A percentile compares a stretch with the other conserved stretches of the same genome.
Evolutionary conservation across 2,888 invertebrate species (phyloP).

Genomic region (Trichacis sp.): DNA sequence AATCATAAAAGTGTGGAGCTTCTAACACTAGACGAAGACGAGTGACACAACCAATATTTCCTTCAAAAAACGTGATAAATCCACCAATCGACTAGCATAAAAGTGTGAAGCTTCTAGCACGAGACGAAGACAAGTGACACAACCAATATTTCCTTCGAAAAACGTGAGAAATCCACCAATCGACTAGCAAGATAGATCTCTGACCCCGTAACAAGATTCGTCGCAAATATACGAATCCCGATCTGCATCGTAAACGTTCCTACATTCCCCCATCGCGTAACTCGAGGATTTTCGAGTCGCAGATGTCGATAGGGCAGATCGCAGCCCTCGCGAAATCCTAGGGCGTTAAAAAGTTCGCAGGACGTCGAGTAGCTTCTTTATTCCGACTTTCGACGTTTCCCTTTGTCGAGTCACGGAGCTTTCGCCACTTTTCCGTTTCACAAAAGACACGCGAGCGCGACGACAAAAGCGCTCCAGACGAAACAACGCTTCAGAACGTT

Average conservation of each 20-base stretch:
- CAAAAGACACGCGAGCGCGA: slow-evolving; percentile 18
- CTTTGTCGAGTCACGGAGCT: slow-evolving; percentile 64
- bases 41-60: no score
- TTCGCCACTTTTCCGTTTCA: slow-evolving; percentile 23
- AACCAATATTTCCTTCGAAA: no score
- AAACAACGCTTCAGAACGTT: neutral
- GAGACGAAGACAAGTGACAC: no score
- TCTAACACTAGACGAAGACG: no score
- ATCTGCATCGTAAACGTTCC: neutral
- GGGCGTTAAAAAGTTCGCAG: slow-evolving; percentile 33
- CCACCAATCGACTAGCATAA: no score
- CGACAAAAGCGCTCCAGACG: slow-evolving; percentile 16
- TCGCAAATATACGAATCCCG: neutral
- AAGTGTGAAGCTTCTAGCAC: no score
- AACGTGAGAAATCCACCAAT: no score
- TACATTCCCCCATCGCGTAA: slow-evolving; percentile 18
- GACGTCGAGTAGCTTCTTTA: slow-evolving; percentile 54
- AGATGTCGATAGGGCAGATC: slow-evolving; percentile 67
- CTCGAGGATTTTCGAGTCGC: slow-evolving; percentile 29
- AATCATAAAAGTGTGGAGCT: no score
- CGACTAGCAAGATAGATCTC: no score
- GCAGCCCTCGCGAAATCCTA: slow-evolving; percentile 34
- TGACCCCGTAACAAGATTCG: no score
- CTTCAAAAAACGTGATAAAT: no score
- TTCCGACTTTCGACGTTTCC: slow-evolving; percentile 58